These are phyloP conservation scores for Tinea trinotella DNA, from an alignment of 2,888 invertebrate species.

Conservation along the genomic window DNA sequence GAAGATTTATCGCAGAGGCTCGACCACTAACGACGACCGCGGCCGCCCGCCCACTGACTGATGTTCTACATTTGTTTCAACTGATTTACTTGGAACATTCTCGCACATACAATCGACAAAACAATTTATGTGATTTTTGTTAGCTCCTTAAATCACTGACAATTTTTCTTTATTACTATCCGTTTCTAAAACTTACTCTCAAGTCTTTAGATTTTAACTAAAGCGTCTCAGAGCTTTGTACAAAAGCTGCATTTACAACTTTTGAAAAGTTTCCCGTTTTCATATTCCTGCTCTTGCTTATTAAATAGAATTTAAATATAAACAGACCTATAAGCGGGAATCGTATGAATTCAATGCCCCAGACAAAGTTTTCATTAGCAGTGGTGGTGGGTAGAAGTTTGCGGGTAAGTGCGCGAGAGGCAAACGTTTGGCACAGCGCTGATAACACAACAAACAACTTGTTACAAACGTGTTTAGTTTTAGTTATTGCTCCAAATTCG, in stretches of 20 bases:
- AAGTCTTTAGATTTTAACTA: neutral
- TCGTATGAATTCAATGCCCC: slow-evolving; percentile 29
- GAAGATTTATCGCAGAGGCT: slow-evolving; percentile 57
- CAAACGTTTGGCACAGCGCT: slow-evolving; percentile 62
- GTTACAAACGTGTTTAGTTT: slow-evolving; percentile 72
- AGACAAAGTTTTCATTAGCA: slow-evolving; percentile 63
- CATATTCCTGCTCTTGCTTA: neutral
- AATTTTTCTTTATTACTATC: neutral
- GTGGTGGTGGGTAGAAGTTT: slow-evolving; percentile 48
- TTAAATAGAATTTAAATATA: slow-evolving; percentile 6
- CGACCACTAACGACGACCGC: slow-evolving; percentile 61
- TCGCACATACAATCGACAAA: slow-evolving; percentile 37
- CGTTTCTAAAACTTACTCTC: neutral
- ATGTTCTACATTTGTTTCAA: slow-evolving; percentile 66
- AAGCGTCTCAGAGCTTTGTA: neutral
- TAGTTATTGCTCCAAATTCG: slow-evolving; percentile 68
- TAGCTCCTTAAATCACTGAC: neutral
- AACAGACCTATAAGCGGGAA: slow-evolving; percentile 1
- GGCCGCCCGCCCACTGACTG: slow-evolving; percentile 46
- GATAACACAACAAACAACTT: slow-evolving; percentile 72
- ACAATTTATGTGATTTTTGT: slow-evolving; percentile 28
- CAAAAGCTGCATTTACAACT: slow-evolving; percentile 5
- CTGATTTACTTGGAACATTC: slow-evolving; percentile 60
- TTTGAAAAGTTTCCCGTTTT: neutral
- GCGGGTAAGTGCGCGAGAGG: slow-evolving; percentile 52